phyloP scores from a whole-genome alignment of 2,113 vertebrate genomes.

The Plestiodon gilberti region DNA sequence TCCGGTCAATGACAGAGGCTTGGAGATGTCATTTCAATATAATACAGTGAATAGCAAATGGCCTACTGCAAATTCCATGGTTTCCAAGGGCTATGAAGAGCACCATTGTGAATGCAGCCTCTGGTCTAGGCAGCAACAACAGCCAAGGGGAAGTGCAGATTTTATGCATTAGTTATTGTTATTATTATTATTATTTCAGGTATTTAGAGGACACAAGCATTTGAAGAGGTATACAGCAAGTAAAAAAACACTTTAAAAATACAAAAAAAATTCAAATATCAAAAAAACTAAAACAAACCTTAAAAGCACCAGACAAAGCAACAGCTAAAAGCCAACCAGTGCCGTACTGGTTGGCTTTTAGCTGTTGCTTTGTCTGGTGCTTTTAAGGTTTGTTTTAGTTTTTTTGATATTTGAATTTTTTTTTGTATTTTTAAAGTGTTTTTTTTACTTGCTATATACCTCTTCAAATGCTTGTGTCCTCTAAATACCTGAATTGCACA shows the following conservation, averaged over 20 bases:
- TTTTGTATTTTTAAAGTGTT: not conserved
- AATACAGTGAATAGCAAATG: not conserved
- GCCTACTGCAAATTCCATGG: slow-evolving; percentile 1
- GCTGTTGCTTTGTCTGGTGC: not conserved
- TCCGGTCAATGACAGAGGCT: not conserved
- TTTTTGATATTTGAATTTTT: not conserved
- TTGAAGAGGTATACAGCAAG: not conserved
- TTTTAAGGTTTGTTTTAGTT: not conserved
- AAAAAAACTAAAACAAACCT: not conserved
- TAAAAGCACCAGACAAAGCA: not conserved
- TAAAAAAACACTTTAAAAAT: not conserved
- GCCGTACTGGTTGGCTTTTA: too few species aligned
- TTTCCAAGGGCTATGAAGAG: not conserved
- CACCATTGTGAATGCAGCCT: rapidly evolving
- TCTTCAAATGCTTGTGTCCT: not conserved
- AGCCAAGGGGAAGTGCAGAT: not conserved
- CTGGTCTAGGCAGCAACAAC: not conserved
- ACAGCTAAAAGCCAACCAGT: too few species aligned
- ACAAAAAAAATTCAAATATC: not conserved
- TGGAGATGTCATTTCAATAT: not conserved
- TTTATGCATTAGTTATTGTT: not conserved
- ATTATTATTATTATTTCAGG: too few species aligned
- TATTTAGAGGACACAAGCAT: not conserved
- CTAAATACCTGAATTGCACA: not conserved
- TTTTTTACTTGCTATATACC: not conserved